phyloP scores from a whole-genome alignment of 2,888 invertebrate genomes.

The Stratiomys singularior region DNA sequence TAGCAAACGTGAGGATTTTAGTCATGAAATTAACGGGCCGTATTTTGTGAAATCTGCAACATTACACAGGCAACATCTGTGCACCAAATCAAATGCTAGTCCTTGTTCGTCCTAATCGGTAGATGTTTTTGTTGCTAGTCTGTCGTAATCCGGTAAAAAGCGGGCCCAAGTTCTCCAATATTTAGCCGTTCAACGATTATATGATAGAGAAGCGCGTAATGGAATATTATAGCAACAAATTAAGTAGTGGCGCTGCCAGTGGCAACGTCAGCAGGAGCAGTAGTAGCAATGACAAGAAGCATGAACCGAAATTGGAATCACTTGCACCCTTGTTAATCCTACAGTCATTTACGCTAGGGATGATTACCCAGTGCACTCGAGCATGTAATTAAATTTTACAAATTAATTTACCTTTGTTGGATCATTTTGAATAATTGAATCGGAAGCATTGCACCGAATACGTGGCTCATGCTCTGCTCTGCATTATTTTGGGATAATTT shows the following conservation, averaged over 20 bases:
- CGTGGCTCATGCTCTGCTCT: background rate
- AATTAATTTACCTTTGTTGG: conserved; percentile 51
- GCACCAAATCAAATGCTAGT: background rate
- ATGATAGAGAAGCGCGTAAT: conserved; percentile 15
- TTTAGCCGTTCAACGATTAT: background rate
- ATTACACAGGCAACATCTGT: background rate
- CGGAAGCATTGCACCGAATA: background rate
- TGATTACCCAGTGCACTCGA: conserved; percentile 46
- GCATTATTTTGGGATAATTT: background rate
- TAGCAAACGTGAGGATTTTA: background rate
- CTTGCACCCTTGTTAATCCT: conserved; percentile 47
- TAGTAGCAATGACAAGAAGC: background rate
- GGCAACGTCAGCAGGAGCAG: too few species aligned
- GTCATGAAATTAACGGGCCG: background rate
- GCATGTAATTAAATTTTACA: conserved; percentile 50
- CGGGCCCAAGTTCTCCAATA: background rate
- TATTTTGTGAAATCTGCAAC: background rate
- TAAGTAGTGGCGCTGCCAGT: background rate
- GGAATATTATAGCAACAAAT: conserved; percentile 17
- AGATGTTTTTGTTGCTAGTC: background rate
- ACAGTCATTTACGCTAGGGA: conserved; percentile 45
- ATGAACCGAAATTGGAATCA: background rate
- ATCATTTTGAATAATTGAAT: conserved; percentile 50
- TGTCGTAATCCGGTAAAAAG: background rate
- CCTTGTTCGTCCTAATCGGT: background rate